A percentile compares a stretch with the other conserved stretches of the same genome.
These are phyloP conservation scores for Hapalemur alaotrensis DNA, from an alignment of 2,797 vertebrate species.

Conservation along the genomic window DNA sequence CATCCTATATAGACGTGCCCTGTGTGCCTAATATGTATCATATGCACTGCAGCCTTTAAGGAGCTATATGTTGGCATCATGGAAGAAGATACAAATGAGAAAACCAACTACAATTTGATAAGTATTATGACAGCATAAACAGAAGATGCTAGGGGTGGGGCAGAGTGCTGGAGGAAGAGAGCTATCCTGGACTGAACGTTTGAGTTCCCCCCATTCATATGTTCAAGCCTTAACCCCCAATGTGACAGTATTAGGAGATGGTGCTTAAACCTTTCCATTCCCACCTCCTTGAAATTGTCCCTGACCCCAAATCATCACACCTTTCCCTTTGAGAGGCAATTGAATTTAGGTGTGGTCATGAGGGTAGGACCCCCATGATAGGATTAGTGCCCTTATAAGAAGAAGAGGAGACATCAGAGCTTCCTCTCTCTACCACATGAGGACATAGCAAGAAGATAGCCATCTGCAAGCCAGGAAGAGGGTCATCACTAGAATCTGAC, in stretches of 20 bases:
- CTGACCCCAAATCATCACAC: background rate
- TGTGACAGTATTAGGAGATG: background rate
- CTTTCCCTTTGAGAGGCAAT: background rate
- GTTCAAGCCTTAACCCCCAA: background rate
- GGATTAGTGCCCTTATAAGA: background rate
- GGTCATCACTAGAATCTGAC: background rate
- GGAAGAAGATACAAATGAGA: conserved; percentile 17
- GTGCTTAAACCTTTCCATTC: background rate
- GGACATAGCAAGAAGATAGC: background rate
- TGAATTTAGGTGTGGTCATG: background rate
- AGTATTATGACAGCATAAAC: background rate
- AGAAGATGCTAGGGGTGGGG: background rate
- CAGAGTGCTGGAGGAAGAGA: background rate
- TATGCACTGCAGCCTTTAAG: background rate
- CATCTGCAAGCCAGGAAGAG: background rate
- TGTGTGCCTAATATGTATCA: background rate
- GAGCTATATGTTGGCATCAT: background rate
- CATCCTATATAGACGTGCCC: background rate
- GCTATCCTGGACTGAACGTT: background rate
- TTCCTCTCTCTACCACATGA: background rate
- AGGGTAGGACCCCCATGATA: background rate
- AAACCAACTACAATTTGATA: background rate
- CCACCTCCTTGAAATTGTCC: background rate
- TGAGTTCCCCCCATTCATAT: background rate
- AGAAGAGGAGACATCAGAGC: background rate